Conservation (phyloP, 1,140 invertebrate genomes). For the Andrena cerasifolii region DNA sequence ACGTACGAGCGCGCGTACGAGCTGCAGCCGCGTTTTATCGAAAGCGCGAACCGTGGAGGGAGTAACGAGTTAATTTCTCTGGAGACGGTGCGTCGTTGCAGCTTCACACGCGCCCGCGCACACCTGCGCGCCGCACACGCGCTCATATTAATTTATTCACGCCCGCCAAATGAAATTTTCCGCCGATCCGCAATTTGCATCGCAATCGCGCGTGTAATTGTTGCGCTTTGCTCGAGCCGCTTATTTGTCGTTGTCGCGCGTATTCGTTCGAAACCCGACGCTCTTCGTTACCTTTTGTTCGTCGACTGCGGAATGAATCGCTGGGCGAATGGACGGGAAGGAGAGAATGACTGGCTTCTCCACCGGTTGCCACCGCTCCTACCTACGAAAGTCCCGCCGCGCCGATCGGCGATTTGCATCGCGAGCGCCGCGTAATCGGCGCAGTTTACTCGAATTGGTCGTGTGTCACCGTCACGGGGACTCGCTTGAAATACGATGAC, state of each 20-base stretch:
- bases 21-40: slow-evolving; percentile 13
- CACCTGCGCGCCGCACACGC: not conserved
- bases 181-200: not conserved
- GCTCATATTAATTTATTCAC: slow-evolving; percentile 1
- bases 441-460: not conserved
- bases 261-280: not conserved
- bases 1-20: slow-evolving; percentile 7
- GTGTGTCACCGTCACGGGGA: not conserved
- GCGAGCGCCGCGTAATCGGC: not conserved
- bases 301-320: not conserved
- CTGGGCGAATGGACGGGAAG: not conserved
- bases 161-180: not conserved
- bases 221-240: not conserved
- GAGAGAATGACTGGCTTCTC: not conserved
- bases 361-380: not conserved
- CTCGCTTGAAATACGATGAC: not conserved
- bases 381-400: not conserved
- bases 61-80: slow-evolving; percentile 54
- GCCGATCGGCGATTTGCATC: not conserved
- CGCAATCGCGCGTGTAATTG: not conserved
- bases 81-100: slow-evolving; percentile 33
- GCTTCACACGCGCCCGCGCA: slow-evolving; percentile 10
- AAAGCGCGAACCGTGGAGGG: slow-evolving; percentile 1
- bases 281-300: not conserved
- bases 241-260: not conserved